phyloP scores from a whole-genome alignment of 2,113 vertebrate species.

The Archilochus colubris region DNA sequence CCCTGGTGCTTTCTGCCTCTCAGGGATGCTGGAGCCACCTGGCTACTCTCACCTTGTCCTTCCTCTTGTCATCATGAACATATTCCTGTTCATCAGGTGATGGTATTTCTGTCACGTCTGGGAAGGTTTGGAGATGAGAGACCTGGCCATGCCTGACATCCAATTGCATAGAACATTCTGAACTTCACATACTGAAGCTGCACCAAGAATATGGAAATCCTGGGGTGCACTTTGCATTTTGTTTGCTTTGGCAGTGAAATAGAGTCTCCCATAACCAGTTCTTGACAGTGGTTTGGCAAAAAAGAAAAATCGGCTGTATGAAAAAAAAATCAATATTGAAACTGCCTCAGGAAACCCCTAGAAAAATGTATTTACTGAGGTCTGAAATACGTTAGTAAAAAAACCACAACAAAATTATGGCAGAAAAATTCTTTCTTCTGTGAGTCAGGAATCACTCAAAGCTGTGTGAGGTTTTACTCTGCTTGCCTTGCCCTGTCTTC shows the following conservation, averaged over 20 bases:
- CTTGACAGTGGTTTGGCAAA: background rate
- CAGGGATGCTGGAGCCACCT: background rate
- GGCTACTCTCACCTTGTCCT: background rate
- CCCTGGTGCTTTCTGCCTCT: background rate
- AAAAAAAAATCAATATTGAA: conserved; percentile 29
- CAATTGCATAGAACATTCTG: background rate
- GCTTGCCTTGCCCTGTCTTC: background rate
- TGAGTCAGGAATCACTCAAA: background rate
- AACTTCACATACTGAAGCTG: background rate
- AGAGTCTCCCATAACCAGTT: background rate
- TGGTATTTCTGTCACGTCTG: background rate
- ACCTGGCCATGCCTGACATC: background rate
- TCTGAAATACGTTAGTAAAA: conserved; percentile 37
- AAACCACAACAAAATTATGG: background rate
- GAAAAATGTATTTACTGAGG: conserved; percentile 24
- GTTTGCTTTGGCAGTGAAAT: conserved; percentile 30
- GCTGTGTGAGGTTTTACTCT: background rate
- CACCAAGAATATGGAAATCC: background rate
- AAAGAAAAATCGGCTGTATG: conserved; percentile 14
- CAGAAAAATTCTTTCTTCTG: background rate
- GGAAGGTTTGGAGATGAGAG: background rate
- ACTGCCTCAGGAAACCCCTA: conserved; percentile 26
- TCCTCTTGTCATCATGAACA: background rate
- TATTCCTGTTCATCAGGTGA: background rate
- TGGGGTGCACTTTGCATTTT: background rate